Base-by-base conservation (phyloP, 2,113 vertebrate genomes). In the Sceloporus undulatus region DNA sequence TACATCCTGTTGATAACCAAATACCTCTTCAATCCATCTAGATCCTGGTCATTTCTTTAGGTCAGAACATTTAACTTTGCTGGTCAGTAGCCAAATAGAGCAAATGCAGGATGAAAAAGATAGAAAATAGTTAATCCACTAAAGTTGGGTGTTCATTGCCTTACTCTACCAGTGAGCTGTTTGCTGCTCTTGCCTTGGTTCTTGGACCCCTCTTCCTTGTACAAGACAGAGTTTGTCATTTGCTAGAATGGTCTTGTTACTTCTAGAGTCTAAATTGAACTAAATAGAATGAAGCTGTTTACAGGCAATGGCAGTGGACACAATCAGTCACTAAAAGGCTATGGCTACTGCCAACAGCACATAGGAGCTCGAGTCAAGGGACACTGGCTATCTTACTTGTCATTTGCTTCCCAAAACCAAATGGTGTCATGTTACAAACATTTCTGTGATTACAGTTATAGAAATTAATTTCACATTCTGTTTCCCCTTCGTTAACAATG, bases 81-180 rank as follows among this genome's bases (percentile, higher is more conserved):
- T 91, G 90, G 89, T 0, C 71, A 79, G 88, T 91, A 1, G 1
- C 81, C 79, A 84, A 0, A 2, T 42, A 66, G 86, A 91, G 87
- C 88, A 66, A 89, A 25, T 70, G 74, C 75, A 91, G 82, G 0
- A 19, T 77, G 2, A 88, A 66, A 38, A 89, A 56, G 52, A 85
- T 80, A 79, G 85, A 87, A 87, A 79, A 19, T 75, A 84, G 70
- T 68, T 82, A 34, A 79, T 92, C 74, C 74, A 0, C 74, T 16
- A 1, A 83, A 78, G 16, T 84, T 86, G 91, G 84, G 75, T 89
- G 27, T 93, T 88, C 59, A 88, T 92, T 92, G 89, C 91, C 92
- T 92, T 87, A 68, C 84, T 88, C 42, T 59, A 87, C 79, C 80
- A 65, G 42, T 78, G n/a, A 82, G 56, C 54, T n/a, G 27, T 59